Evolutionary conservation across 53 echinoderm and acorn worm genomes (phyloP).

Genomic region (Actinopyga echinites): DNA sequence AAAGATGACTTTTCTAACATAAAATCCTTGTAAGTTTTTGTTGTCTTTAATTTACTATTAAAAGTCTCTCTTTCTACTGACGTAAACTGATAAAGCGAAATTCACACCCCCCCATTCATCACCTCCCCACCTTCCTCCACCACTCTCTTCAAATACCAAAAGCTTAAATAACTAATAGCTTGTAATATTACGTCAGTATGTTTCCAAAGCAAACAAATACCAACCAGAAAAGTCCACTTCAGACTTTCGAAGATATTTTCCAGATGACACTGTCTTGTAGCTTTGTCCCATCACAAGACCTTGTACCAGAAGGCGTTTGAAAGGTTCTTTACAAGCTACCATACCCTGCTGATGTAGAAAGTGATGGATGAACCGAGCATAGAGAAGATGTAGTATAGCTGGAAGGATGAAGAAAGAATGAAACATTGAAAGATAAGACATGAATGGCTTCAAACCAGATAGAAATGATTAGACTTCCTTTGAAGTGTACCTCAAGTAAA

Average conservation of each 20-base stretch:
- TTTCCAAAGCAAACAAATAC: not conserved
- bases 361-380: constrained; percentile 94
- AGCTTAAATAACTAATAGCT: too few relatives aligned
- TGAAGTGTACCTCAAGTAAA: too few relatives aligned
- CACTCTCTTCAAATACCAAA: too few relatives aligned
- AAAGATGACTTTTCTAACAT: too few relatives aligned
- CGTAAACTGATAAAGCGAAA: too few relatives aligned
- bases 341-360: constrained; percentile 87
- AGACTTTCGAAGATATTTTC: constrained; percentile 76
- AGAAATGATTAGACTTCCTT: too few relatives aligned
- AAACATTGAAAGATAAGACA: not conserved
- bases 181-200: too few relatives aligned
- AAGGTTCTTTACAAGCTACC: constrained; percentile 90
- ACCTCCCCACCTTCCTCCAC: too few relatives aligned
- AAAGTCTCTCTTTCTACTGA: too few relatives aligned
- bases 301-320: constrained; percentile 80
- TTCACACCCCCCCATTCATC: too few relatives aligned
- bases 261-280: constrained; percentile 75
- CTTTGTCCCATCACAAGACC: constrained; percentile 97
- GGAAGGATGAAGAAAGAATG: not conserved
- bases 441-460: not conserved
- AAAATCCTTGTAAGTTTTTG: too few relatives aligned
- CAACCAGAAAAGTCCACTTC: constrained; percentile 86
- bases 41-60: too few relatives aligned
- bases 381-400: constrained; percentile 95